Evolutionary conservation across 2,888 invertebrate species (phyloP).

Genomic region (Drosophila pseudotakahashii): DNA sequence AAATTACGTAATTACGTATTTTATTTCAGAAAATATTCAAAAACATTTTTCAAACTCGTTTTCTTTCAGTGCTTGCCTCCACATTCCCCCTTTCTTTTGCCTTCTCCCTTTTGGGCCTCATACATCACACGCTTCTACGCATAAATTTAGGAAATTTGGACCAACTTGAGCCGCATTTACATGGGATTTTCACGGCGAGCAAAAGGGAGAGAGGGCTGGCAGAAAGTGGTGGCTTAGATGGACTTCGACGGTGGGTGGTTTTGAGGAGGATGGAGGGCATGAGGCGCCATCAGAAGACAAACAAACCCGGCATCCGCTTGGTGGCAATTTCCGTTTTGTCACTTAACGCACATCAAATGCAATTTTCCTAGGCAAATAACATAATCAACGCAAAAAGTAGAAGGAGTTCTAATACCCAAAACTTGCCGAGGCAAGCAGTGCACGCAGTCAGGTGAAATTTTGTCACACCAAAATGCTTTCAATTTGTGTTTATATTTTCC

Average conservation of each 20-base stretch:
- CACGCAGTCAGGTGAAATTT: slow-evolving; percentile 36
- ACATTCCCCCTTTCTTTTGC: slow-evolving; percentile 3
- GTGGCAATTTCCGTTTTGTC: slow-evolving; percentile 79
- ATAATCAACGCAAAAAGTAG: slow-evolving; percentile 59
- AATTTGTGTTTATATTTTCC: slow-evolving; percentile 58
- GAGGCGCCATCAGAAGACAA: slow-evolving; percentile 52
- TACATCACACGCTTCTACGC: slow-evolving; percentile 72
- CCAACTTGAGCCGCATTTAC: slow-evolving; percentile 68
- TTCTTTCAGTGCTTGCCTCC: slow-evolving; percentile 25
- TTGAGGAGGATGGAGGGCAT: slow-evolving; percentile 3
- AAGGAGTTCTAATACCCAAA: slow-evolving; percentile 1
- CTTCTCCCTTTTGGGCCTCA: slow-evolving; percentile 38
- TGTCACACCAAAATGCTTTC: slow-evolving; percentile 56
- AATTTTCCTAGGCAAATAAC: slow-evolving; percentile 75
- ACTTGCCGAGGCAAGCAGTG: slow-evolving; percentile 14
- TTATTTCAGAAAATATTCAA: too few species aligned
- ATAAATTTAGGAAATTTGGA: slow-evolving; percentile 67
- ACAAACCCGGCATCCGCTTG: slow-evolving; percentile 63
- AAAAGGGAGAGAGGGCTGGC: slow-evolving; percentile 5
- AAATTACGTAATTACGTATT: too few species aligned
- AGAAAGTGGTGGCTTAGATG: slow-evolving; percentile 18
- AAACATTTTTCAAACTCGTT: too few species aligned
- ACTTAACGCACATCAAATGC: slow-evolving; percentile 74
- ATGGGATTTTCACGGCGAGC: slow-evolving; percentile 55
- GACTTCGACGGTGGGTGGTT: slow-evolving; percentile 10